A percentile compares a stretch with the other conserved stretches of the same genome.
Evolutionary conservation across 2,113 vertebrate genomes (phyloP).

Genomic region (Aramus guarauna): DNA sequence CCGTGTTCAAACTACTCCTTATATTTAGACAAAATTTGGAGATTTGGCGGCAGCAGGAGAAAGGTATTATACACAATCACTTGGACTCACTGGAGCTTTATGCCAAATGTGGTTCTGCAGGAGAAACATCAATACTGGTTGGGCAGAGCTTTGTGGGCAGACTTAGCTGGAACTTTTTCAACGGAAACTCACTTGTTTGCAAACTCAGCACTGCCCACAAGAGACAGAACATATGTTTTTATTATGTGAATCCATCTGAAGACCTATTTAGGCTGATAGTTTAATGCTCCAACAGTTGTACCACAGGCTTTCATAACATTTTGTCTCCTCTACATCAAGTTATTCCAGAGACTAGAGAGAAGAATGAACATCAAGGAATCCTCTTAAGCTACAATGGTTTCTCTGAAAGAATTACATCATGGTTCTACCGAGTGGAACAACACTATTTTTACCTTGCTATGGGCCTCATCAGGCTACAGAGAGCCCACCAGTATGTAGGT

Average conservation of each 20-base stretch:
- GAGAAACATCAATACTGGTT: neutral
- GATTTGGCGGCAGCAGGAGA: neutral
- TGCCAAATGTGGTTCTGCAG: neutral
- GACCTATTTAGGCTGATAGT: slow-evolving; percentile 31
- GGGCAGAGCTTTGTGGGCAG: neutral
- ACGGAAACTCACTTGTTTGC: slow-evolving; percentile 1
- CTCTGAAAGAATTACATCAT: neutral
- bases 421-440: neutral
- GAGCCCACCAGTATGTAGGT: neutral
- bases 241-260: slow-evolving; percentile 24
- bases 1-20: neutral
- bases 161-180: slow-evolving; percentile 18
- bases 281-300: slow-evolving; percentile 11
- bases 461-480: neutral
- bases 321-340: neutral
- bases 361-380: neutral
- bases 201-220: slow-evolving; percentile 35
- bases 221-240: slow-evolving; percentile 28
- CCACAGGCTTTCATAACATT: slow-evolving; percentile 2
- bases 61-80: neutral
- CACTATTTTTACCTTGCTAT: neutral
- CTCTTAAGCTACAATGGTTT: neutral
- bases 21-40: neutral
- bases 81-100: neutral
- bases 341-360: neutral